Base-by-base conservation (phyloP, 2,888 invertebrate species). In the Sarcophaga rosellei region DNA sequence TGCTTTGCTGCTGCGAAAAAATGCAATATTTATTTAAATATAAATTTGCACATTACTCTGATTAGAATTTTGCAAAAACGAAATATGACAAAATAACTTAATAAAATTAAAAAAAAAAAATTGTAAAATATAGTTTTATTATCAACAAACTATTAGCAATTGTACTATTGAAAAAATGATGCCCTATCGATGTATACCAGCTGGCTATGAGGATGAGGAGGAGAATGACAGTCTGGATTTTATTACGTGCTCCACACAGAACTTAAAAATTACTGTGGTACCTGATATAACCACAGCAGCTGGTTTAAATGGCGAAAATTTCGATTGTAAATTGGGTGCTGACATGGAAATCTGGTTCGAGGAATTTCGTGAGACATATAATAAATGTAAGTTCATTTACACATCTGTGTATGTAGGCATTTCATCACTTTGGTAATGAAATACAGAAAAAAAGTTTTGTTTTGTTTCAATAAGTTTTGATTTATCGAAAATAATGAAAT, bases 201-300 rank as follows among this genome's bases (percentile, higher is more conserved):
- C 91, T 80, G 93, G 93, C 81, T 90, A 89, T 84, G 93, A 93
- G 82, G 90, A 91, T 25, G 91, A 91, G n/a, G 73, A 74, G 11
- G 89, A 89, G 5, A 90, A 91, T 0, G 89, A 90, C 1, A 85
- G 89, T 53, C 80, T 92, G 25, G 90, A 90, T 4, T 79, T 78
- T n/a, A 79, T 89, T 57, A 65, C 88, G 80, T 73, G 84, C 53
- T 86, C 88, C 11, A 73, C 90, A 12, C 85, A 90, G 74, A 89
- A 90, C 75, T 87, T 93, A 35, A 93, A 93, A 89, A 93, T 93
- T 72, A 93, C 92, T 62, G 90, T 93, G 57, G 89, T 93, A 78
- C 92, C 92, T 62, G 92, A 93, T 88, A 93, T 93, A 62, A 92
- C 92, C 8, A 88, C 87, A 25, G 91, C 90, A 53, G 93, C 93